Base-by-base conservation (phyloP, 1,140 invertebrate species). In the Andrena cerasifolii region DNA sequence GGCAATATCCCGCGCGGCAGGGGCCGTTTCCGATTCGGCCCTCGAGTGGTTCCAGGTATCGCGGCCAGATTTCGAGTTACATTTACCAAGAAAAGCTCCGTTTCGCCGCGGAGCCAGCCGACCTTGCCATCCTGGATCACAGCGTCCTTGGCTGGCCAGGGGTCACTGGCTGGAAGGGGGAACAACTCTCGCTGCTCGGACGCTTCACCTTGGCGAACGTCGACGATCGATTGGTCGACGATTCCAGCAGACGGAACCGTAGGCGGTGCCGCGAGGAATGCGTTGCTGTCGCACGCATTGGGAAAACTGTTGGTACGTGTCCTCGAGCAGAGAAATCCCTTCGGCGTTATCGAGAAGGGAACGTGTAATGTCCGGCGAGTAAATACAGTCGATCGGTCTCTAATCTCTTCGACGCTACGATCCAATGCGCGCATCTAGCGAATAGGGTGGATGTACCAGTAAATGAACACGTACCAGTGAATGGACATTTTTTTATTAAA, bases 181-280 rank as follows among this genome's bases (percentile, higher is more conserved):
- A 5, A 3, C 4, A 71, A 75, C 65, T 71, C 75, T 80, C 65
- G 21, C 49, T 65, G 66, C 10, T 49, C 43, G 54, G 45, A 62
- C 76, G 80, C 26, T 65, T 79, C 61, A 73, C 72, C 68, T 80
- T 80, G 72, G 45, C 18, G 71, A 83, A 76, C 58, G 28, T 78
- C 45, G 76, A 79, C 49, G 76, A 84, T 84, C 80, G 80, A 82
- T 78, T 47, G 58, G 47, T 21, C 14, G 26, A 43, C 26, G 68
- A 61, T 24, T 61, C 43, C 26, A 26, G 43, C 10, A 43, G 18
- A 56, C 53, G 18, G 51, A 26, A 7, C 24, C 18, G 58, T 62
- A 62, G 70, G 70, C 58, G 58, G 45, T 73, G 43, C 58, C 45
- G 36, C 54, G 51, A n/a, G 53, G 1, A 21, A 6, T 49, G 18